Evolutionary conservation across 2,113 vertebrate species (phyloP), one percentile per base, ranked within the genome.

Genomic region (Echinops telfairi): DNA sequence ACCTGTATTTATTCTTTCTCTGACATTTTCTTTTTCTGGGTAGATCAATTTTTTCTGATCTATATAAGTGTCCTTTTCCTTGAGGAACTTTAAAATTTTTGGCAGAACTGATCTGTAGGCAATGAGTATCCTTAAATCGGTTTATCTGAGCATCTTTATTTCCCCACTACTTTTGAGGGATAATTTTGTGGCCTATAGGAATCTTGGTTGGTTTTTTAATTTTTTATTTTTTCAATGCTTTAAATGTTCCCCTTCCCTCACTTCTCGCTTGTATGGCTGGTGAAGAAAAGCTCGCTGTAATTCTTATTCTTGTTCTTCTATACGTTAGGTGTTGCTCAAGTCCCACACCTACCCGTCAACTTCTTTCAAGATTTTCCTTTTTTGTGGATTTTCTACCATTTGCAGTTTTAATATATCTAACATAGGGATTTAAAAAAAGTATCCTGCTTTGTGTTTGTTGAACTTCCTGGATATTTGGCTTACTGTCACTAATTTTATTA

Each of bases 91-190:
- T 36, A 33, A 87, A 38, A 3, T 31, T 71, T 84, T 47, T 57
- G n/a, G 20, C 3, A n/a, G 58, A 17, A 27, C 3, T 81, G 25
- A 1, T 84, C 68, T 88, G 78, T 27, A 22, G 19, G 14, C 33
- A 87, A 68, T 81, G 38, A 89, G 64, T 77, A 84, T 43, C 77
- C 38, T 77, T 25, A 60, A 8, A 10, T 79, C 83, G 78, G 20
- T 38, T 92, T 31, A 14, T 40, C 25, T 36, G 36, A 83, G 47
- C 40, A 11, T 38, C 53, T 43, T 36, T 36, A 68, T 36, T 89
- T 92, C 25, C 86, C 36, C 10, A 92, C 88, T 3, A 60, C 25
- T 62, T 90, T 87, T 33, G 62, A 87, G 77, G 64, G 43, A 79
- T 70, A 88, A 75, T 40, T 73, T 62, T 83, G 2, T 68, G 38